Evolutionary conservation across 2,888 invertebrate genomes (phyloP).

Genomic region (Tanytarsus gracilentus): DNA sequence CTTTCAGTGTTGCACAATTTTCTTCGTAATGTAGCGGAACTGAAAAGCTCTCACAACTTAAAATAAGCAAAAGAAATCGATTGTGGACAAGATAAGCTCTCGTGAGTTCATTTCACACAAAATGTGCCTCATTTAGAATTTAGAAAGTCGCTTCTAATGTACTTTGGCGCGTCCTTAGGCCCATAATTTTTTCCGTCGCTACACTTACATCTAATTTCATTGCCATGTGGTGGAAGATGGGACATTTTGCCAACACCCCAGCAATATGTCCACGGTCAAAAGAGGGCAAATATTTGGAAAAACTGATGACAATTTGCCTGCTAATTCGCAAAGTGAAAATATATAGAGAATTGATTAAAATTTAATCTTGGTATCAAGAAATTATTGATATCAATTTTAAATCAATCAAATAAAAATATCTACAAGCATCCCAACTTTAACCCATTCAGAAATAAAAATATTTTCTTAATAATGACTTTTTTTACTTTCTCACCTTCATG

Average conservation of each 20-base stretch:
- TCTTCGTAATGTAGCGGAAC: constrained; percentile 25
- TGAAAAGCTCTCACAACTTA: constrained; percentile 9
- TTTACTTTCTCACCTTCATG: not conserved
- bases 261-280: too few relatives aligned
- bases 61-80: constrained; percentile 9
- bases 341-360: too few relatives aligned
- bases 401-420: not conserved
- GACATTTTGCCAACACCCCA: too few relatives aligned
- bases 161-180: too few relatives aligned
- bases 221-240: too few relatives aligned
- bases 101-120: not conserved
- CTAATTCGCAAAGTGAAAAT: too few relatives aligned
- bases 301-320: too few relatives aligned
- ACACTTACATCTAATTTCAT: too few relatives aligned
- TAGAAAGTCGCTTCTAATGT: too few relatives aligned
- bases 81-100: constrained; percentile 2
- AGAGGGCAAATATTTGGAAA: too few relatives aligned
- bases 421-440: not conserved
- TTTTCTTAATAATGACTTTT: not conserved
- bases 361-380: not conserved
- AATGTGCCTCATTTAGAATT: too few relatives aligned
- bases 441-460: not conserved
- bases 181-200: not conserved
- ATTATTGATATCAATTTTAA: not conserved
- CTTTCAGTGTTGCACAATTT: not conserved